Conservation (phyloP, 1,140 invertebrate species). For the Saccostrea glomerata region DNA sequence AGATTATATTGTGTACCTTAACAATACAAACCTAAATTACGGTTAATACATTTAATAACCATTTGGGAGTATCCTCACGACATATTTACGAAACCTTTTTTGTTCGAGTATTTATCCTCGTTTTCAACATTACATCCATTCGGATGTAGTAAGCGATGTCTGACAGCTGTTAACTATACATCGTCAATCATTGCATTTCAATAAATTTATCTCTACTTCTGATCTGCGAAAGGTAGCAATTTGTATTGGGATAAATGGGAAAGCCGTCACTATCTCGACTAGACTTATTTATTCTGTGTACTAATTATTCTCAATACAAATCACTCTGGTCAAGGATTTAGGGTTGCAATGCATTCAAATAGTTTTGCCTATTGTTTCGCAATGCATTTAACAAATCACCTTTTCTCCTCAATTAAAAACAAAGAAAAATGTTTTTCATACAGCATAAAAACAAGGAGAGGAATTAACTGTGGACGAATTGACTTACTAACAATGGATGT, state of each 20-base stretch:
- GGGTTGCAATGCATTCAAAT: not conserved
- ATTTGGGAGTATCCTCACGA: not conserved
- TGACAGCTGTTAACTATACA: not conserved
- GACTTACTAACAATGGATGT: not conserved
- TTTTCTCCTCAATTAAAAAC: not conserved
- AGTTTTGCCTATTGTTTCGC: not conserved
- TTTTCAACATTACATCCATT: not conserved
- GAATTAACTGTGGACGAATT: not conserved
- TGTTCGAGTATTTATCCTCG: conserved; percentile 14
- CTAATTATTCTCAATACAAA: not conserved
- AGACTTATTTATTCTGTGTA: conserved; percentile 25
- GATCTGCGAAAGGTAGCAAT: conserved; percentile 25
- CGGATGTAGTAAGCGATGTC: not conserved
- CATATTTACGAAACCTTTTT: not conserved
- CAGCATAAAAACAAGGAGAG: not conserved
- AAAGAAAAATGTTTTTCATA: too few species aligned
- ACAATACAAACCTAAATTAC: not conserved
- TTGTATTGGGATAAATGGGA: conserved; percentile 20
- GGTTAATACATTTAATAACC: not conserved
- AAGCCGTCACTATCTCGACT: not conserved
- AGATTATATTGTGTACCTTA: not conserved
- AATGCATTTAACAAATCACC: not conserved
- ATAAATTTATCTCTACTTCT: conserved; percentile 4
- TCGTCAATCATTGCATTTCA: conserved; percentile 2
- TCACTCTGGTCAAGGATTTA: not conserved